Conservation (phyloP, 2,113 vertebrate species). For the Gulo gulo region DNA sequence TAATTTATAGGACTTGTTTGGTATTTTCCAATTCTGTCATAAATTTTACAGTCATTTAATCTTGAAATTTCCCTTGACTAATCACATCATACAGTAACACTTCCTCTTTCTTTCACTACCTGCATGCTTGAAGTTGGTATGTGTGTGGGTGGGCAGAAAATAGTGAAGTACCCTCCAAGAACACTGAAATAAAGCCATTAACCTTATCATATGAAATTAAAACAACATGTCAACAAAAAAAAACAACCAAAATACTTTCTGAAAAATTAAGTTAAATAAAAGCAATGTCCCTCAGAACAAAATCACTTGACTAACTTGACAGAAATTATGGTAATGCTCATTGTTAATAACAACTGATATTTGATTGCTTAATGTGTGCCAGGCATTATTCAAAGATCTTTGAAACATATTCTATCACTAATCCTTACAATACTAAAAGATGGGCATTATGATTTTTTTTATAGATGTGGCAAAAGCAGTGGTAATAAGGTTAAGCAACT, state of each 20-base stretch:
- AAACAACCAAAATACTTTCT: neutral
- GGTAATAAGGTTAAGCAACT: neutral
- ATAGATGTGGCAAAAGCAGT: neutral
- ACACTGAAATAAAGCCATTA: neutral
- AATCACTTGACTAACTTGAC: neutral
- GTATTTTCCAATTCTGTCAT: neutral
- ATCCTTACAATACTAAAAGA: neutral
- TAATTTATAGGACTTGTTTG: neutral
- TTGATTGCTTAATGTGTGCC: neutral
- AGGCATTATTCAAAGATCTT: neutral
- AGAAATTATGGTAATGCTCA: neutral
- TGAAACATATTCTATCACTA: neutral
- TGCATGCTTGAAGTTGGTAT: neutral
- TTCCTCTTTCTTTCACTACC: neutral
- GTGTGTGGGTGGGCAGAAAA: neutral
- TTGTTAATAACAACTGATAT: neutral
- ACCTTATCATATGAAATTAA: neutral
- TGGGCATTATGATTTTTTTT: neutral
- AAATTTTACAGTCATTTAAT: neutral
- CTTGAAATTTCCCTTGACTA: neutral
- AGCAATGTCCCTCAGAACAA: neutral
- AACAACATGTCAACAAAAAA: neutral
- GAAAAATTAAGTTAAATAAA: neutral
- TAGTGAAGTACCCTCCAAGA: neutral
- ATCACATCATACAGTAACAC: neutral